Percentiles rank a stretch among this genome's conserved stretches.
Evolutionary conservation across 2,888 invertebrate genomes (phyloP).

Genomic region (Portevinia maculata): DNA sequence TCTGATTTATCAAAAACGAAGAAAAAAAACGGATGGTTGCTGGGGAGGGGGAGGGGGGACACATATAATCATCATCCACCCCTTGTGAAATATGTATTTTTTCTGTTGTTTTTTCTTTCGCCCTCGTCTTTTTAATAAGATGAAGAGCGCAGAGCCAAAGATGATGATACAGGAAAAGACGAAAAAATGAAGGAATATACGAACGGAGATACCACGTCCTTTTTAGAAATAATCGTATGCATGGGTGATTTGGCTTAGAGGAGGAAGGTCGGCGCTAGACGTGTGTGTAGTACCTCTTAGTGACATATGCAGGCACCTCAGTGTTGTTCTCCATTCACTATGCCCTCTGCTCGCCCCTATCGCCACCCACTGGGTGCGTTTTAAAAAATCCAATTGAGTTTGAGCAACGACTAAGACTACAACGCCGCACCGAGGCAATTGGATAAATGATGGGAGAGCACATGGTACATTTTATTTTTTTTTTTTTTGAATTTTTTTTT

Average conservation of each 20-base stretch:
- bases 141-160: constrained; percentile 68
- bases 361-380: constrained; percentile 24
- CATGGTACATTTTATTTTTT: constrained; percentile 37
- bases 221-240: constrained; percentile 72
- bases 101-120: constrained; percentile 66
- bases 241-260: constrained; percentile 60
- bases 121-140: constrained; percentile 71
- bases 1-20: constrained; percentile 70
- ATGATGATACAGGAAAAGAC: constrained; percentile 54
- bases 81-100: constrained; percentile 61
- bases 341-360: background rate
- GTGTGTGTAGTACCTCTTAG: constrained; percentile 42
- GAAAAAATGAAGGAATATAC: constrained; percentile 32
- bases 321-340: constrained; percentile 27
- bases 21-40: constrained; percentile 48
- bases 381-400: constrained; percentile 41
- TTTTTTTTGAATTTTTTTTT: constrained; percentile 5
- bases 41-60: constrained; percentile 32
- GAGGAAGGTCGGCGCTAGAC: constrained; percentile 23
- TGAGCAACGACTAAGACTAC: constrained; percentile 33
- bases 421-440: constrained; percentile 31
- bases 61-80: constrained; percentile 70
- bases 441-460: constrained; percentile 42
- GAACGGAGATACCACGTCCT: constrained; percentile 60
- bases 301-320: constrained; percentile 55